Evolutionary conservation across 2,797 vertebrate species (phyloP), one percentile per base, ranked within the genome.

Genomic region (Benthosema pterotum): DNA sequence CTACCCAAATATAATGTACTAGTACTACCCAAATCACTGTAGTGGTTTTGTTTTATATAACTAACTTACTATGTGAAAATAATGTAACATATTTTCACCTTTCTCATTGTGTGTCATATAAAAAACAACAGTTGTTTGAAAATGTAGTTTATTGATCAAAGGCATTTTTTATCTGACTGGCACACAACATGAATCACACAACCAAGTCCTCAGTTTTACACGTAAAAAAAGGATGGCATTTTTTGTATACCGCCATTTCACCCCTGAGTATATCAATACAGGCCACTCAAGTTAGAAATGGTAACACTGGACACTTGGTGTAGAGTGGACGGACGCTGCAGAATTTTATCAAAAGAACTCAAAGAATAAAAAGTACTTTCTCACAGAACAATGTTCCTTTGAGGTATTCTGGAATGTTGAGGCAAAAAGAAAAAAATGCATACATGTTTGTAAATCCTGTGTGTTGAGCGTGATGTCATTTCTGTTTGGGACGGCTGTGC

Each of bases 221-320:
- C 22, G 60, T 52, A 71, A 15, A 57, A 70, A 78, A 77, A 63
- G 12, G 49, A 65, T 64, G 22, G 42, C 50, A 54, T 12, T 28
- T 13, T 14, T 12, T 51, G 8, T n/a, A 47, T 15, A 56, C 42
- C 11, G 28, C 43, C 28, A 22, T 69, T 76, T 53, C 59, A 63
- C 54, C 68, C 83, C 87, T 78, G 82, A 87, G 85, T 73, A 43
- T 19, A 56, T 49, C 16, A 57, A 74, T 69, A 67, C 38, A 78
- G 72, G 60, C 50, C 53, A 76, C 64, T 69, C 52, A 57, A 16
- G 57, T 60, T 60, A 47, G 55, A 18, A 65, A 49, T 32, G 66
- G 17, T 60, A 42, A 66, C 19, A 42, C 65, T 47, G 63, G 54
- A 78, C 46, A 69, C 42, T 49, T 60, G 42, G 9, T 46, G 64